Evolutionary conservation across 1,140 invertebrate genomes (phyloP).

Genomic region (Drosophila oshimai): DNA sequence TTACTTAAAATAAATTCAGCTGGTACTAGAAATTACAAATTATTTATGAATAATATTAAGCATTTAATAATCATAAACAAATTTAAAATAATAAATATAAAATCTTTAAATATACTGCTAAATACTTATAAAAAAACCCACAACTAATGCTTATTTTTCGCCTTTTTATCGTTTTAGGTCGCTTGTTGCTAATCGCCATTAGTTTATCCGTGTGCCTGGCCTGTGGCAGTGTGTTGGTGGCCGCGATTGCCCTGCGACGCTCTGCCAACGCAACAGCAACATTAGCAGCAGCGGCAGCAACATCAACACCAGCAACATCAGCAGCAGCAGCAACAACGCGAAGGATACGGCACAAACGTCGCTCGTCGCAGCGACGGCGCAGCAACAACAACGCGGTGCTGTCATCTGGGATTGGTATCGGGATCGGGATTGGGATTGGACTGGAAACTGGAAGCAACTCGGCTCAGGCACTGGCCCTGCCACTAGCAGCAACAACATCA

Average conservation of each 20-base stretch:
- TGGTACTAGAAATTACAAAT: too few species aligned
- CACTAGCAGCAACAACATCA: constrained; percentile 56
- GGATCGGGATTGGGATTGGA: constrained; percentile 23
- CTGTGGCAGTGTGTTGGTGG: constrained; percentile 71
- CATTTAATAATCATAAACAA: background rate
- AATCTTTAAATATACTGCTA: too few species aligned
- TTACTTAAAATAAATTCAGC: too few species aligned
- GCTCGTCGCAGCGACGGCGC: constrained; percentile 62
- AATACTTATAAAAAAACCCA: background rate
- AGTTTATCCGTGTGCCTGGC: constrained; percentile 72
- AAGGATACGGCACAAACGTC: constrained; percentile 57
- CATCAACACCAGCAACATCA: constrained; percentile 1
- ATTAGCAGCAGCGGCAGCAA: constrained; percentile 15
- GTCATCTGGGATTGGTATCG: constrained; percentile 41
- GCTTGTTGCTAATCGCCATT: constrained; percentile 71
- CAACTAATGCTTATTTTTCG: background rate
- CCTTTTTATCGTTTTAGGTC: constrained; percentile 42
- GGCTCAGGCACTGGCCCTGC: constrained; percentile 82
- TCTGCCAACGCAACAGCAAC: constrained; percentile 38
- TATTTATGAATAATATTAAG: too few species aligned
- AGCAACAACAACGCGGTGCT: constrained; percentile 46
- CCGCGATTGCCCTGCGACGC: constrained; percentile 63
- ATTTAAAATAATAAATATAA: background rate
- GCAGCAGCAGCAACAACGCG: constrained; percentile 51
- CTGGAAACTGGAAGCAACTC: constrained; percentile 44